Evolutionary conservation across 1,140 invertebrate species (phyloP), one percentile per base, ranked within the genome.

Genomic region (Zaprionus vittiger): DNA sequence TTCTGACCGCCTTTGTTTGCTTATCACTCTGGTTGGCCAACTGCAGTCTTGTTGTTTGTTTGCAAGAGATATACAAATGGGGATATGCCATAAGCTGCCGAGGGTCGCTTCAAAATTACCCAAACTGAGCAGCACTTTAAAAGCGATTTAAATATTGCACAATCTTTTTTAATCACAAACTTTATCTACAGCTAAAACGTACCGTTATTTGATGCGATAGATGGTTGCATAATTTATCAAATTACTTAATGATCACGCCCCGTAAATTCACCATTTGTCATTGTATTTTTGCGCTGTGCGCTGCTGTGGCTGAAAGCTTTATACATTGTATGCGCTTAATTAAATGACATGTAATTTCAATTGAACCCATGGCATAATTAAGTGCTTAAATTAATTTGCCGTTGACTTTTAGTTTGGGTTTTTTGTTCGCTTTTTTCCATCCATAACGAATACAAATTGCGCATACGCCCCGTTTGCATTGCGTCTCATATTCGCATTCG

Each of bases 331-430:
- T 85, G 69, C 62, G 71, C 82, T 81, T 81, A 85, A 84, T 84
- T 84, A 70, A 84, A 79, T 85, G 79, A 41, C 75, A 54, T 81
- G 79, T 85, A 79, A 85, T 81, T 70, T 78, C 31, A 84, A 84
- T 84, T 84, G 74, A 85, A 85, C 70, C 75, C 79, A 76, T 69
- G 75, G 56, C 37, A 70, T 72, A 85, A 85, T 85, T 79, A 85
- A 85, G 83, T 81, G 79, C 61, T 81, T 85, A 77, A 85, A 86
- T 85, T 85, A 81, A 85, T 85, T 85, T 85, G 75, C 75, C 47
- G 69, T 71, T 59, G 82, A 85, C 79, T 85, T 81, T 79, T 85
- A 47, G 44, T 38, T 14, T 20, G 24, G 38, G 20, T 44, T 20
- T 28, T 66, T 47, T 55, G 2, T 57, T 37, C 1, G 24, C 47